Evolutionary conservation across 1,140 invertebrate genomes (phyloP).

Genomic region (Forficula auricularia): DNA sequence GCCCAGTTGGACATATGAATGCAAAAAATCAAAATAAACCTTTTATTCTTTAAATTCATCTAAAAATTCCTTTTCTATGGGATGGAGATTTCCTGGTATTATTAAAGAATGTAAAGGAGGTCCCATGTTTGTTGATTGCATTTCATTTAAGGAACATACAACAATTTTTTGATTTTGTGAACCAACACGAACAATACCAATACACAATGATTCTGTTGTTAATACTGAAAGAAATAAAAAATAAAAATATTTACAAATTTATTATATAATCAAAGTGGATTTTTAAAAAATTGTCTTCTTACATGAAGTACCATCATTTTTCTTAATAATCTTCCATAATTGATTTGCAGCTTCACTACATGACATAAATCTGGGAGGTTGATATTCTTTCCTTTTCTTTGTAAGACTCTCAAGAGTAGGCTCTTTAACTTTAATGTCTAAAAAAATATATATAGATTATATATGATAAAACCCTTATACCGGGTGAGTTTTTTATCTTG

Average conservation of each 20-base stretch:
- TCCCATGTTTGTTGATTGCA: conserved; percentile 66
- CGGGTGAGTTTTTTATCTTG: too few relatives aligned
- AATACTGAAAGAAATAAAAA: conserved; percentile 29
- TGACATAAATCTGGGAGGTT: conserved; percentile 87
- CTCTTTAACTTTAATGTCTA: conserved; percentile 97
- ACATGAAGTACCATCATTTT: too few relatives aligned
- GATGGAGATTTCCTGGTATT: conserved; percentile 69
- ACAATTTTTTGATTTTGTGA: conserved; percentile 65
- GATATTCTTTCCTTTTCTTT: conserved; percentile 76
- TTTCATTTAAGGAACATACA: conserved; percentile 48
- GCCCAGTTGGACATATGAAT: too few relatives aligned
- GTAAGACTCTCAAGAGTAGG: conserved; percentile 86
- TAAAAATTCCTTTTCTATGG: conserved; percentile 79
- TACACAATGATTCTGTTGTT: conserved; percentile 38
- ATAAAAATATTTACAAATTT: conserved; percentile 3
- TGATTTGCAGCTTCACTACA: conserved; percentile 71
- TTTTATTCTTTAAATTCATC: conserved; percentile 29
- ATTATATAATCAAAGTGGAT: not conserved
- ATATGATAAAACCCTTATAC: too few relatives aligned
- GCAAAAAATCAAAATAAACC: too few relatives aligned
- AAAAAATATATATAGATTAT: too few relatives aligned
- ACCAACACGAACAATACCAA: conserved; percentile 82
- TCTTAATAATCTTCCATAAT: conserved; percentile 60
- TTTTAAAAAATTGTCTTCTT: not conserved
- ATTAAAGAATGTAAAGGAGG: conserved; percentile 84